phyloP scores from a whole-genome alignment of 2,113 vertebrate species.

The Nyctereutes procyonoides region DNA sequence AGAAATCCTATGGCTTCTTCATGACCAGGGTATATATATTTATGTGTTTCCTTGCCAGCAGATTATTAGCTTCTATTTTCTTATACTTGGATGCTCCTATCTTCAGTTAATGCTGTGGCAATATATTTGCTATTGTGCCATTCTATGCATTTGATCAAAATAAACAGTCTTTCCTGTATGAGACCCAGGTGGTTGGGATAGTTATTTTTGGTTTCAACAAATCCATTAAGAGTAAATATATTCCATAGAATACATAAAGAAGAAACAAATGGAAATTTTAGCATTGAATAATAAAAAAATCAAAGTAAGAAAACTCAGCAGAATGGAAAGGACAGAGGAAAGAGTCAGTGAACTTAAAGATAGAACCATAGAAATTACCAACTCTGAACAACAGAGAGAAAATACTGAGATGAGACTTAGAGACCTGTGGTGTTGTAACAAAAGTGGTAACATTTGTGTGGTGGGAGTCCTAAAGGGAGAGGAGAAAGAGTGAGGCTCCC shows the following conservation, averaged over 20 bases:
- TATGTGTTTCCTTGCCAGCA: neutral
- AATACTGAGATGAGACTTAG: neutral
- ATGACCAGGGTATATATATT: neutral
- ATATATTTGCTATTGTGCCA: neutral
- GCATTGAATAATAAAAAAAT: neutral
- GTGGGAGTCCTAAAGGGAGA: neutral
- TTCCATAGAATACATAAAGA: neutral
- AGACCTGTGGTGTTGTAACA: neutral
- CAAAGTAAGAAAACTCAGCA: neutral
- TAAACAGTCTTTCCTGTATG: slow-evolving; percentile 29
- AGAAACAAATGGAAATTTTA: slow-evolving; percentile 44
- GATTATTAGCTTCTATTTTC: slow-evolving; percentile 10
- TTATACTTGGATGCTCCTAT: neutral
- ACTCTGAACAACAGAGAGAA: slow-evolving; percentile 24
- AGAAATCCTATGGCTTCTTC: neutral
- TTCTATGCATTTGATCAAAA: slow-evolving; percentile 20
- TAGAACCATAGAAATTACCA: slow-evolving; percentile 6
- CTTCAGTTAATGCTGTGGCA: neutral
- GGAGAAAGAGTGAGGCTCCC: neutral
- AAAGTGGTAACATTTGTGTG: slow-evolving; percentile 1
- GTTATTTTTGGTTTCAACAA: slow-evolving; percentile 45
- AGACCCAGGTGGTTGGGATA: neutral
- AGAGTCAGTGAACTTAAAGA: slow-evolving; percentile 14
- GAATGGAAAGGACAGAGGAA: slow-evolving; percentile 22
- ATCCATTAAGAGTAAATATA: slow-evolving; percentile 27